Base-by-base conservation (phyloP, 2,113 vertebrate genomes). In the Rhipidura dahli region DNA sequence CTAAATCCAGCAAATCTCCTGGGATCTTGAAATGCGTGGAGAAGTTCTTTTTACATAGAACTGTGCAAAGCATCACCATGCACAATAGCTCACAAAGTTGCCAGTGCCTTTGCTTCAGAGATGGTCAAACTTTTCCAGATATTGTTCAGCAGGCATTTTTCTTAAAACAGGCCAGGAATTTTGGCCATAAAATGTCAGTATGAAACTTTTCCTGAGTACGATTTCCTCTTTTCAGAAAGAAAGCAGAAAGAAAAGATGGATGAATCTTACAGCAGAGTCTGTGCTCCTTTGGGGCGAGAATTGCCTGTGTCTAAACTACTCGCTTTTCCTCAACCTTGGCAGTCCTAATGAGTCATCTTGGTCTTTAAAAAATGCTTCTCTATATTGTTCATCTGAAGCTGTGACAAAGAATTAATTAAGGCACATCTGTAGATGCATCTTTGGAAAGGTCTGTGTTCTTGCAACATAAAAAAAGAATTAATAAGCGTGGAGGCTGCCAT, bases 91-190 rank as follows among this genome's bases (percentile, higher is more conserved):
- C 31, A 4, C 53, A 47, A 60, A 87, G 77, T 61, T 93, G 86
- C 88, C 92, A 92, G 65, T 84, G 83, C n/a, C 65, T 92, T 82
- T 89, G 45, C 86, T 96, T 93, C 57, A 87, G 56, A 78, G 69
- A 87, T 75, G 77, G 79, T 76, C 76, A 72, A 33, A 87, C 79
- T 86, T 88, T 90, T 90, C 92, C 86, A 90, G 76, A 90, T 89
- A 95, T 65, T 95, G 80, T 92, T 93, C 69, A 93, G 77, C 37
- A 90, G 84, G 65, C 54, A 51, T 95, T 88, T 91, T 93, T 95
- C 83, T 80, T 86, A 71, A 68, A 84, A 45, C 40, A 33, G 71
- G 59, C 66, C 82, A 93, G 73, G 87, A 89, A 85, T 94, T 91
- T 79, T 10, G 8, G 40, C 53, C n/a, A 61, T 65, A 83, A 92